A percentile compares a stretch with the other conserved stretches of the same genome.
Conservation (phyloP, 2,113 vertebrate genomes). For the Dasyornis broadbenti region DNA sequence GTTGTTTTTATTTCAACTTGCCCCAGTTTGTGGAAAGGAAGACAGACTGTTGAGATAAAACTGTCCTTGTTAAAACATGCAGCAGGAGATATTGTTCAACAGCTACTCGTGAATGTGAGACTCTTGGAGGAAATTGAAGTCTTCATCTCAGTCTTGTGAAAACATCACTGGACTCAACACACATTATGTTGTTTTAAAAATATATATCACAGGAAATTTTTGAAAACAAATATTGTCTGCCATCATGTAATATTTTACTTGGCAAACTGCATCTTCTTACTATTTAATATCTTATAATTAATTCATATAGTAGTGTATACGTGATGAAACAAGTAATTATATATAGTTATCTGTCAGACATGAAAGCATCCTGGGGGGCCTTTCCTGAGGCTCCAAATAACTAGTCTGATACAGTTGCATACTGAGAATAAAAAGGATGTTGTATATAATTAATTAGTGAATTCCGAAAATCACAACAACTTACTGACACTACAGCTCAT, state of each 20-base stretch:
- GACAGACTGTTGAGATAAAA: conserved; percentile 22
- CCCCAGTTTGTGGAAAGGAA: conserved; percentile 23
- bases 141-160: not conserved
- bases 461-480: not conserved
- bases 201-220: not conserved
- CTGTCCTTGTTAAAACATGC: conserved; percentile 2
- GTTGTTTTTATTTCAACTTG: conserved; percentile 36
- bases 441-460: conserved; percentile 1
- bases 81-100: not conserved
- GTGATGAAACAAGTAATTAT: conserved; percentile 29
- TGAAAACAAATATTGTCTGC: not conserved
- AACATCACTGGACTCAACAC: not conserved
- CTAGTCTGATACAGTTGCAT: not conserved
- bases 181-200: not conserved
- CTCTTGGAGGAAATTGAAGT: not conserved
- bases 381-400: conserved; percentile 9
- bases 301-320: not conserved
- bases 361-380: not conserved
- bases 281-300: conserved; percentile 31
- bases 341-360: conserved; percentile 23
- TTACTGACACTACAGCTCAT: not conserved
- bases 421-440: not conserved
- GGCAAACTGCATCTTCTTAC: not conserved
- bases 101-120: not conserved
- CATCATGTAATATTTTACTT: not conserved